Evolutionary conservation across 1,140 invertebrate species (phyloP).

Genomic region (Cecropterus lyciades): DNA sequence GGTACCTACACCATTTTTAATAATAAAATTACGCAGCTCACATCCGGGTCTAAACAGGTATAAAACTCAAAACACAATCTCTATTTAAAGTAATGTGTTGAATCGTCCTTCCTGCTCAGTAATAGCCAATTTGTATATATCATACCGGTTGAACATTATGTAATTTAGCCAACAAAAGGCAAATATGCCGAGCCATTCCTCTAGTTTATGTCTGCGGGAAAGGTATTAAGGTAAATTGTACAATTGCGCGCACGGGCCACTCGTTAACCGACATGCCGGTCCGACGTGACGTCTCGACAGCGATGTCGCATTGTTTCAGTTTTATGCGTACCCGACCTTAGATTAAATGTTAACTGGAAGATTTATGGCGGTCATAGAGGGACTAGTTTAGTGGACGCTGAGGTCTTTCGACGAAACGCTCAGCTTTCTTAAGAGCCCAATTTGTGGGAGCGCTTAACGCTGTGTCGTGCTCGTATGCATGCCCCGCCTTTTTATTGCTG

Average conservation of each 20-base stretch:
- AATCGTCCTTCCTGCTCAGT: slow-evolving; percentile 33
- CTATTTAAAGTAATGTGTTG: slow-evolving; percentile 35
- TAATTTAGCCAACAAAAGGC: slow-evolving; percentile 73
- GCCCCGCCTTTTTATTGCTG: slow-evolving; percentile 80
- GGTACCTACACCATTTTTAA: slow-evolving; percentile 64
- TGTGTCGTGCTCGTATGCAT: slow-evolving; percentile 70
- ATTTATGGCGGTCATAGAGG: slow-evolving; percentile 75
- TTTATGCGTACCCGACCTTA: slow-evolving; percentile 74
- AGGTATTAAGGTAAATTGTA: slow-evolving; percentile 81
- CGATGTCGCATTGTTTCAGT: slow-evolving; percentile 78
- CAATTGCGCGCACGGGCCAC: slow-evolving; percentile 78
- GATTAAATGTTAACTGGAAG: slow-evolving; percentile 74
- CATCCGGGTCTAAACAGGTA: slow-evolving; percentile 57
- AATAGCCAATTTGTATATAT: slow-evolving; percentile 45
- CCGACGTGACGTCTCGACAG: slow-evolving; percentile 63
- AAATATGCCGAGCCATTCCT: slow-evolving; percentile 63
- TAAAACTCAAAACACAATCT: slow-evolving; percentile 43
- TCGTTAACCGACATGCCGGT: slow-evolving; percentile 63
- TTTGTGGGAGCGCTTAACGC: slow-evolving; percentile 74
- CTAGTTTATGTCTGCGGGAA: slow-evolving; percentile 70
- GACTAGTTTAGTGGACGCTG: slow-evolving; percentile 65
- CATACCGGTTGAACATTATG: slow-evolving; percentile 60
- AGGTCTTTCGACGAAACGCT: slow-evolving; percentile 72
- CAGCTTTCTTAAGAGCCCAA: slow-evolving; percentile 78
- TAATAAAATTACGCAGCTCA: slow-evolving; percentile 59